These are phyloP conservation scores for Cottoperca gobio DNA, from an alignment of 2,797 vertebrate genomes.

Conservation along the genomic window DNA sequence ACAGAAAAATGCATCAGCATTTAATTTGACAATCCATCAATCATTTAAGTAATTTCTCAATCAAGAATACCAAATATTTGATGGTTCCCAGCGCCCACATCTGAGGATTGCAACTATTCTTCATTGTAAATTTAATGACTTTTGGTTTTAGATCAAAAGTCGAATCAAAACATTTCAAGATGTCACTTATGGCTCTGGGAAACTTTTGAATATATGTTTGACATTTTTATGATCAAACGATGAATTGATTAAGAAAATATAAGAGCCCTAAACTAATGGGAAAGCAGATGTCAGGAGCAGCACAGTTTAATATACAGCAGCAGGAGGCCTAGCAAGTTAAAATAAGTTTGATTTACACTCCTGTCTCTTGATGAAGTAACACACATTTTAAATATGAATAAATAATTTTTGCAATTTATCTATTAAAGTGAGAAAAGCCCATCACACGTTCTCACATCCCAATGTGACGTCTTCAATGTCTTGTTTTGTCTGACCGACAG, in stretches of 20 bases:
- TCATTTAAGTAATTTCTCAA: background rate
- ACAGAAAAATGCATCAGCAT: background rate
- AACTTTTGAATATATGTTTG: background rate
- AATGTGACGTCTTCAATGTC: background rate
- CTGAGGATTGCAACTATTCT: background rate
- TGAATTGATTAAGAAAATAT: background rate
- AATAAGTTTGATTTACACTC: background rate
- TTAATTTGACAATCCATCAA: too few relatives aligned
- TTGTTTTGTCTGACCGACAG: background rate
- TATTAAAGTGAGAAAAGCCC: background rate
- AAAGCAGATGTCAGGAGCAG: fast-evolving
- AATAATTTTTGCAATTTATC: too few relatives aligned
- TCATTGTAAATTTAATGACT: background rate
- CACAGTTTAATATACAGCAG: background rate
- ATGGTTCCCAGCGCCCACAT: background rate
- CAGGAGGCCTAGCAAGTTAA: background rate
- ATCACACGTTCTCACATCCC: background rate
- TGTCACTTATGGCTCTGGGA: background rate
- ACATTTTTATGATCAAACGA: background rate
- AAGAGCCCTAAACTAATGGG: background rate
- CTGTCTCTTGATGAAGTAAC: background rate
- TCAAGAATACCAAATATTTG: background rate
- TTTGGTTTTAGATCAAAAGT: background rate
- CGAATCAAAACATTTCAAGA: background rate
- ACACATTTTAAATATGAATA: background rate